Conservation (phyloP, 2,888 invertebrate species). For the Phengaris alcon region DNA sequence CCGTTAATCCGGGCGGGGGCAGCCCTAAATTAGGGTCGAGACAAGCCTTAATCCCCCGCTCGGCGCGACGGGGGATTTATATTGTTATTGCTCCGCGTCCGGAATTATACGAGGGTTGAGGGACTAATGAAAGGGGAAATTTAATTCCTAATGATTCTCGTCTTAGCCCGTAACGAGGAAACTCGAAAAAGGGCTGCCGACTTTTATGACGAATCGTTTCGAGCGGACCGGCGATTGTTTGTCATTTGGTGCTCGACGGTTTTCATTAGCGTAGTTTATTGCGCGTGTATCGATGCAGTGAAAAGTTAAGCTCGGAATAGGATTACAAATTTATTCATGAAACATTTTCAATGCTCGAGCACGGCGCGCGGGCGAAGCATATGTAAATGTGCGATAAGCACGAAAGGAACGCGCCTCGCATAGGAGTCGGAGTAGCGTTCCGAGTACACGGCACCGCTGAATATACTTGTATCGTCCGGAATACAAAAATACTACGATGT, state of each 20-base stretch:
- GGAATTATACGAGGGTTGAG: slow-evolving; percentile 80
- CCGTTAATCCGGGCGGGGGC: slow-evolving; percentile 79
- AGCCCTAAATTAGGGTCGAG: slow-evolving; percentile 80
- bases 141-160: slow-evolving; percentile 80
- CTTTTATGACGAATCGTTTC: slow-evolving; percentile 74
- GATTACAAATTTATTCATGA: slow-evolving; percentile 77
- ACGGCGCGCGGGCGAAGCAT: slow-evolving; percentile 66
- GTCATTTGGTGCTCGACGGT: slow-evolving; percentile 48
- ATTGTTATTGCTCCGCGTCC: slow-evolving; percentile 80
- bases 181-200: slow-evolving; percentile 76
- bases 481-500: slow-evolving; percentile 6
- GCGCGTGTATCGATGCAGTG: slow-evolving; percentile 56
- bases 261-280: slow-evolving; percentile 53
- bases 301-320: slow-evolving; percentile 71
- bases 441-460: slow-evolving; percentile 29
- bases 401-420: slow-evolving; percentile 60
- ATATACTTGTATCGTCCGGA: slow-evolving; percentile 12
- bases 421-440: slow-evolving; percentile 43
- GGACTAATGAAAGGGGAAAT: slow-evolving; percentile 81
- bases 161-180: slow-evolving; percentile 79
- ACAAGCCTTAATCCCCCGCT: slow-evolving; percentile 79
- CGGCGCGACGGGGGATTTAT: slow-evolving; percentile 80
- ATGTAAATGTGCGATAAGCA: slow-evolving; percentile 76
- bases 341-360: slow-evolving; percentile 74
- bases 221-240: slow-evolving; percentile 62